Conservation (phyloP, 2,113 vertebrate species). For the Cochlearius cochlearius region DNA sequence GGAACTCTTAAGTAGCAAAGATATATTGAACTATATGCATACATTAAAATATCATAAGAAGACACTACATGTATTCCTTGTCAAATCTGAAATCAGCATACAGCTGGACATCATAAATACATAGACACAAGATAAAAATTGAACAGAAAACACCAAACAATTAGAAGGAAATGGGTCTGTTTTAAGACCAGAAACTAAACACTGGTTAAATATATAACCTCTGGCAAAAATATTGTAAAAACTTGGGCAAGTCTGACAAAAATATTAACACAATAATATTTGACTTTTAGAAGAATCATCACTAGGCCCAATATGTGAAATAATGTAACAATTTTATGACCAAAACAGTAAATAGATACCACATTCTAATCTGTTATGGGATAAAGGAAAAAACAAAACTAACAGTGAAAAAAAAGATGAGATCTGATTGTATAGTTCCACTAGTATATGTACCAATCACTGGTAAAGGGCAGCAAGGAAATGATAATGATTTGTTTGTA, state of each 20-base stretch:
- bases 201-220: background rate
- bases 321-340: background rate
- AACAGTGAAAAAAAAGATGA: background rate
- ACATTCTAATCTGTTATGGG: background rate
- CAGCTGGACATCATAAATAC: background rate
- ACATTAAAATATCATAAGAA: background rate
- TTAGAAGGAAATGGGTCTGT: background rate
- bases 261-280: background rate
- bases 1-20: background rate
- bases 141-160: background rate
- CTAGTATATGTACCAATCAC: background rate
- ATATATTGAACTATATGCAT: background rate
- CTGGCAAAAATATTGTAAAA: background rate
- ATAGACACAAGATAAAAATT: background rate
- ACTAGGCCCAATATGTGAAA: background rate
- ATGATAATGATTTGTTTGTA: background rate
- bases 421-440: background rate
- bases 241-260: background rate
- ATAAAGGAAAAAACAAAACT: background rate
- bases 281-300: background rate
- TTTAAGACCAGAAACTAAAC: background rate
- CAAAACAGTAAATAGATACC: background rate
- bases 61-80: background rate
- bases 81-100: background rate
- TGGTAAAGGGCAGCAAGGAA: background rate